These are phyloP conservation scores for Saccopteryx bilineata DNA, from an alignment of 2,113 vertebrate species.

Conservation along the genomic window DNA sequence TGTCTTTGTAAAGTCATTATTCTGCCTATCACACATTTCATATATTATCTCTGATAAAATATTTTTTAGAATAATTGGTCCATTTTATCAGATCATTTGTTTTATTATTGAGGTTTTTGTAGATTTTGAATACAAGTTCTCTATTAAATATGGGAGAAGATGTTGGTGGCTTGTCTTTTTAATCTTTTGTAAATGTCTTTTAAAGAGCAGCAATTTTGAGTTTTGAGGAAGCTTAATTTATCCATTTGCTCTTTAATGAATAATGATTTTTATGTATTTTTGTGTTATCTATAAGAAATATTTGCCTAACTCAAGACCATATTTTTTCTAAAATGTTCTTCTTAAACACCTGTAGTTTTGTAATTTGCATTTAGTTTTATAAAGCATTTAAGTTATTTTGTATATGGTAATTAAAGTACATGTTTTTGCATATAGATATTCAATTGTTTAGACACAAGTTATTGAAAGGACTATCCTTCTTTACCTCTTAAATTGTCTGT, in stretches of 20 bases:
- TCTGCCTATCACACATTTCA: neutral
- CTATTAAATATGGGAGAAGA: neutral
- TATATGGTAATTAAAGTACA: neutral
- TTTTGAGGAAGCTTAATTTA: neutral
- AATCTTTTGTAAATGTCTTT: neutral
- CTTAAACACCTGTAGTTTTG: constrained; percentile 6
- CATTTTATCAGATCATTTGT: neutral
- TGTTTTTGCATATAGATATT: constrained; percentile 19
- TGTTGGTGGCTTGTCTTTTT: neutral
- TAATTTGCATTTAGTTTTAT: constrained; percentile 1
- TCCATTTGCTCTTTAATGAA: neutral
- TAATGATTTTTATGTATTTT: neutral
- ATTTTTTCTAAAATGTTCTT: neutral
- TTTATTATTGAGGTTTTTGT: neutral
- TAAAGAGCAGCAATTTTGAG: neutral
- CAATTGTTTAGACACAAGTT: neutral
- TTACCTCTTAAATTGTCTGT: neutral
- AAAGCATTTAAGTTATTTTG: neutral
- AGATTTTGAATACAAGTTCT: neutral
- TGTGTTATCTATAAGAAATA: constrained; percentile 26
- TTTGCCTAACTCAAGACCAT: neutral
- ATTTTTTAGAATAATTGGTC: neutral
- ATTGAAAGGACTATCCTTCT: neutral
- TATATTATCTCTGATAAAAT: neutral
- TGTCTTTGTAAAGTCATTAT: neutral